Base-by-base conservation (phyloP, 2,113 vertebrate genomes). In the Cinclus mexicanus region DNA sequence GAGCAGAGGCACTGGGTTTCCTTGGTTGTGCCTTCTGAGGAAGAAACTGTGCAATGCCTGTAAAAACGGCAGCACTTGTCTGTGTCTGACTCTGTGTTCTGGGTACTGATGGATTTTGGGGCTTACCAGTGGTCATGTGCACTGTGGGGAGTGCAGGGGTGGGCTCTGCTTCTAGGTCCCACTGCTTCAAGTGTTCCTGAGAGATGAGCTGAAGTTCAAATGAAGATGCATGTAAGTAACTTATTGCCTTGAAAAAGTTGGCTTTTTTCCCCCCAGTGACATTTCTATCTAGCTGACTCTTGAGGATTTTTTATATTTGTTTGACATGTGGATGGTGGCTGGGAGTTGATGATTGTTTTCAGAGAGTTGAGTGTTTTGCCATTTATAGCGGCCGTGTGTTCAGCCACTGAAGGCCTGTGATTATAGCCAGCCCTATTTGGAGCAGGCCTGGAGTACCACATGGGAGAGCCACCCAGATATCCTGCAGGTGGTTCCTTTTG, bases 201-300 rank as follows among this genome's bases (percentile, higher is more conserved):
- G 89, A 63, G 25, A 5, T 4, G 29, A 64, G 15, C 12, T 1
- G 0, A 50, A 42, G 35, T 35, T 60, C 10, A 49, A 25, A 29
- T 55, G 26, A 75, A 39, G 55, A 31, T n/a, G 24, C n/a, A 14
- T 0, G 1, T 4, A 24, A 41, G 61, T 69, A 55, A 60, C 33
- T 37, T 15, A 46, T 33, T 39, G 13, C 20, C 67, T 74, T 81
- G 64, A 59, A 50, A 78, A 84, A 1, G 10, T 35, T 39, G 3
- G 28, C 5, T 7, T 22, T 86, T 72, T 55, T 1, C 1, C 12
- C 14, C 4, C 47, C 15, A 8, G 0, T 29, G 37, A 9, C 8
- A 2, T 42, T 60, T 44, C 14, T 65, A 5, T 55, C 11, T 87
- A 23, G 23, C 18, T 78, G 52, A 46, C 7, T 80, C 2, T 7